Base-by-base conservation (phyloP, 1,140 invertebrate genomes). In the Nasonia giraulti region DNA sequence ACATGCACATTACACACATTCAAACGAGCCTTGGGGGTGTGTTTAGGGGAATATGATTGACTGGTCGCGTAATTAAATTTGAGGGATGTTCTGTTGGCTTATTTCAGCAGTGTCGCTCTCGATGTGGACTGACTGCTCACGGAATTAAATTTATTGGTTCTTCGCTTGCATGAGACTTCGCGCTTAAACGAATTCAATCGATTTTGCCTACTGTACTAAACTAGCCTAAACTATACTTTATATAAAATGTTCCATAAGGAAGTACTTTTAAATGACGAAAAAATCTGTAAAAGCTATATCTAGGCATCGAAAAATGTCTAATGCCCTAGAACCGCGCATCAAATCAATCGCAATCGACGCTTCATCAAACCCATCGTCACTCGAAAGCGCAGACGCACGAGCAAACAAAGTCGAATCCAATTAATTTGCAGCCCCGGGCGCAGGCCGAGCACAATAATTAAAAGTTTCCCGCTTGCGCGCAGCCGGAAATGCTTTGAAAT, bases 351-450 rank as follows among this genome's bases (percentile, higher is more conserved):
- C 10, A 12, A 31, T 71, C 68, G 27, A 71, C 11, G 11, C 1
- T 12, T 11, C 23, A 71, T 37, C 2, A 62, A 20, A 33, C 31
- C 20, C 68, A 31, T 71, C 10, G 68, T 31, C 3, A 2, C 68
- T n/a, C 68, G 10, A 71, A 71, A 27, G 27, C 74, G 74, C 37
- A 69, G 20, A 62, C 80, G 71, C 12, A 23, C 80, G 31, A 37
- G 31, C 33, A 82, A 68, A 83, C 76, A 83, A 68, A 77, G 37
- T 20, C 40, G 14, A 68, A 71, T 78, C 62, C 82, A 83, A 83
- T 83, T 83, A 83, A 78, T 78, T 78, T 76, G 62, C 14, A n/a
- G 62, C 75, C 76, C 17, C 20, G 40, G 75, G 81, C n/a, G 33
- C 33, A 37, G 2, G 55, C 20, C 20, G 27, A 33, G 81, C 37